Conservation (phyloP, 2,888 invertebrate genomes). For the Drosophila niveifrons region DNA sequence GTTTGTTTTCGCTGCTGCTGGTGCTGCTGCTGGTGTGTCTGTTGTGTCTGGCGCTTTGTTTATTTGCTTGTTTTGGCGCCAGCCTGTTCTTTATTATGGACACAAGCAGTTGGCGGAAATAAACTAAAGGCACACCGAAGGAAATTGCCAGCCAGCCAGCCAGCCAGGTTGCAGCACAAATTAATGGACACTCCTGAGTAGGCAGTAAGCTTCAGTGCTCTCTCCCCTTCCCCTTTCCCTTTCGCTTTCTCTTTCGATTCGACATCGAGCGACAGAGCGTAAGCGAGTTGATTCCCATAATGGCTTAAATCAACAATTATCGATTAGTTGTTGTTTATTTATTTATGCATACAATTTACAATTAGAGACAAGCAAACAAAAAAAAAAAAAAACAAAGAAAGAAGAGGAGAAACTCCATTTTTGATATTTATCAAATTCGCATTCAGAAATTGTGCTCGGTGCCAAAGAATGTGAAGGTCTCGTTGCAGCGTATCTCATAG, state of each 20-base stretch:
- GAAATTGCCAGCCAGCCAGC: slow-evolving; percentile 78
- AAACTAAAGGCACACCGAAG: slow-evolving; percentile 62
- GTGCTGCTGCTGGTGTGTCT: slow-evolving; percentile 34
- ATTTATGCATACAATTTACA: slow-evolving; percentile 28
- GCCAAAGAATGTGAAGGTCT: slow-evolving; percentile 82
- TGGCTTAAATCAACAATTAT: slow-evolving; percentile 21
- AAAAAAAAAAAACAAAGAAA: too few relatives aligned
- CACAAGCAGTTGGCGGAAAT: slow-evolving; percentile 67
- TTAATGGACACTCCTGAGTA: slow-evolving; percentile 62
- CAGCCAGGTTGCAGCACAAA: slow-evolving; percentile 66
- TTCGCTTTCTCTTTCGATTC: background rate
- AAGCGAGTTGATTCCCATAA: slow-evolving; percentile 20
- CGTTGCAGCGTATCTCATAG: slow-evolving; percentile 83
- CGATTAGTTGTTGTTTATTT: slow-evolving; percentile 24
- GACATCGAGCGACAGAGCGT: background rate
- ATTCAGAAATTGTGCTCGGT: slow-evolving; percentile 47
- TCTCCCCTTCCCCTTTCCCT: background rate
- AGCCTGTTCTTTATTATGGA: slow-evolving; percentile 58
- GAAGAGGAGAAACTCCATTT: too few relatives aligned
- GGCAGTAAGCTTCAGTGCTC: slow-evolving; percentile 27
- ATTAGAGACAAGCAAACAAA: slow-evolving; percentile 11
- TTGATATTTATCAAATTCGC: too few relatives aligned
- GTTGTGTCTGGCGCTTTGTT: slow-evolving; percentile 48
- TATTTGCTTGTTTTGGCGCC: slow-evolving; percentile 58
- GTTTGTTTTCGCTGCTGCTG: slow-evolving; percentile 19